Evolutionary conservation across 2,888 invertebrate species (phyloP), one percentile per base, ranked within the genome.

Genomic region (Eupithecia pulchellata): DNA sequence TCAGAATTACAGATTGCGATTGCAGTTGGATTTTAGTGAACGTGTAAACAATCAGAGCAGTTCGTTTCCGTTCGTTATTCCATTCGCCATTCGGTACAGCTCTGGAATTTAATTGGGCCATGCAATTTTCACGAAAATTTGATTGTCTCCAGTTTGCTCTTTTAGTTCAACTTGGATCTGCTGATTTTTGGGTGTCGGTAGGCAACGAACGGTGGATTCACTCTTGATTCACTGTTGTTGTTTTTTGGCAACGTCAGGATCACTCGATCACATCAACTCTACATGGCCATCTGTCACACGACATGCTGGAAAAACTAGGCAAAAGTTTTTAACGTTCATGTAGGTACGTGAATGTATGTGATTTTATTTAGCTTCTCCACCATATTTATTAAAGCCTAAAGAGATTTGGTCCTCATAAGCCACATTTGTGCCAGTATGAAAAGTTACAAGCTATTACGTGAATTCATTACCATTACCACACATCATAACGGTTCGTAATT

Each of bases 41-140:
- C 69, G 72, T 78, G 77, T 77, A 75, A 79, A 78, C 76, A 81
- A 79, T 78, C 75, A 73, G 76, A 76, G 69, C 69, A 70, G 74
- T 58, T 69, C 69, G 69, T 74, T 79, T 60, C 64, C 64, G 67
- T 74, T 79, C 76, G 75, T 80, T 79, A 79, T 75, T 77, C 68
- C 69, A 71, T 71, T 66, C 70, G 73, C 52, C 55, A 32, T 32
- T 32, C 71, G 73, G 73, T 68, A 74, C 71, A 75, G 76, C 72
- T 32, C 66, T 75, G 77, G 77, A 79, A 80, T 81, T 81, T 86
- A 84, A 86, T 85, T 86, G 83, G 84, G 77, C 79, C 83, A 82
- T 80, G 79, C 78, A 78, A 82, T 82, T 83, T 79, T 70, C 79
- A 78, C 76, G 75, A 78, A 83, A 84, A 77, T 81, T 82, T 82